Conservation (phyloP, 2,888 invertebrate species). For the Cecidostiba fungosa region DNA sequence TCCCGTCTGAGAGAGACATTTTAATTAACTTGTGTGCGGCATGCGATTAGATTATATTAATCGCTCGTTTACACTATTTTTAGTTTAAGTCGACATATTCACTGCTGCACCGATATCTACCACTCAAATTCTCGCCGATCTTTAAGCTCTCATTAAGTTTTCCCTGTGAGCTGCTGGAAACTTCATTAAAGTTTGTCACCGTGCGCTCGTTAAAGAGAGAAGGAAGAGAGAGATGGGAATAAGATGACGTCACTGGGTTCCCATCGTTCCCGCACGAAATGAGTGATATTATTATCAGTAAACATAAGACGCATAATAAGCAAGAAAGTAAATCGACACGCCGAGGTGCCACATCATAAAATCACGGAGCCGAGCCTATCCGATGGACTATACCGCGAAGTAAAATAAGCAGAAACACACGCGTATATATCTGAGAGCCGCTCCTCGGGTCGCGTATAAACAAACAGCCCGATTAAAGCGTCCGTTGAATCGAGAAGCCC, state of each 20-base stretch:
- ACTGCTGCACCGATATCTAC: neutral
- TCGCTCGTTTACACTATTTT: neutral
- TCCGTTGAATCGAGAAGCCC: neutral
- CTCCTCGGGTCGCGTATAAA: neutral
- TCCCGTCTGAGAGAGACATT: too few relatives aligned
- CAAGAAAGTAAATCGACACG: neutral
- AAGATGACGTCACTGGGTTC: constrained; percentile 30
- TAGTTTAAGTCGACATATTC: neutral
- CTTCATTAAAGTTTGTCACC: constrained; percentile 45
- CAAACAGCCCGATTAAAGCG: constrained; percentile 50
- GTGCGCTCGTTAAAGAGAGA: neutral
- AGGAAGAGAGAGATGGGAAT: neutral
- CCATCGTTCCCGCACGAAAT: neutral
- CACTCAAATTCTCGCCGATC: constrained; percentile 8
- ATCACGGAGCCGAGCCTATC: neutral
- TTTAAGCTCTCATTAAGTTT: constrained; percentile 48
- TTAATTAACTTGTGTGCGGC: too few relatives aligned
- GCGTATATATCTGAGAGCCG: neutral
- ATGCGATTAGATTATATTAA: too few relatives aligned
- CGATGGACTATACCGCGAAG: neutral
- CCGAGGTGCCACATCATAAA: too few relatives aligned
- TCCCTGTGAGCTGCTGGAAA: neutral
- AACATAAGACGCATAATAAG: too few relatives aligned
- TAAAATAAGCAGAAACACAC: constrained; percentile 29
- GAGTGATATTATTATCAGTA: too few relatives aligned